Percentiles rank a stretch among this genome's conserved stretches.
These are phyloP conservation scores for Mechanitis mazaeus DNA, from an alignment of 2,888 invertebrate genomes.

Conservation along the genomic window DNA sequence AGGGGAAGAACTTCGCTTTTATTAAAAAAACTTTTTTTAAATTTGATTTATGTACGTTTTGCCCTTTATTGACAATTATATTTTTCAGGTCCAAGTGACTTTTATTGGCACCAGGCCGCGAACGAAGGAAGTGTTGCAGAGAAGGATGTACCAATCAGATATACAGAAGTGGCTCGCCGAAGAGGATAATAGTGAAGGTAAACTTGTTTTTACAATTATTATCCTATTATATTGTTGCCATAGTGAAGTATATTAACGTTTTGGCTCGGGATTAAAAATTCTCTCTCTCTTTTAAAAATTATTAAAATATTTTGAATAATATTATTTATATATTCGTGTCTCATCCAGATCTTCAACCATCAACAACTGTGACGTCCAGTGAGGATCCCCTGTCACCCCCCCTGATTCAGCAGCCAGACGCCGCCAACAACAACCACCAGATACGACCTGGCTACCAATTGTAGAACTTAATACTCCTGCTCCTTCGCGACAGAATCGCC, in stretches of 20 bases:
- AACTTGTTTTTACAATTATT: not conserved
- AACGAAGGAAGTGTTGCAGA: constrained; percentile 85
- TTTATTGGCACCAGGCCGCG: constrained; percentile 85
- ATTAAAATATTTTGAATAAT: not conserved
- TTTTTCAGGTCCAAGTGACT: constrained; percentile 65
- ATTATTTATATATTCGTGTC: not conserved
- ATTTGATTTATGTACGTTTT: not conserved
- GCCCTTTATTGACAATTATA: not conserved
- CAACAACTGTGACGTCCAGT: constrained; percentile 60
- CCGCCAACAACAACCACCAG: constrained; percentile 45
- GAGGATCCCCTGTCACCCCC: constrained; percentile 64
- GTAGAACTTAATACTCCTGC: constrained; percentile 53
- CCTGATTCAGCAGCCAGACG: constrained; percentile 50
- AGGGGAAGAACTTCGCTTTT: not conserved
- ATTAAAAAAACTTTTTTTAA: constrained; percentile 12
- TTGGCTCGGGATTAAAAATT: too few species aligned
- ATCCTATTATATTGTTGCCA: too few species aligned
- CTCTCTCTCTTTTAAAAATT: too few species aligned
- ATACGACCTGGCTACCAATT: constrained; percentile 54
- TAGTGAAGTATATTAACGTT: too few species aligned
- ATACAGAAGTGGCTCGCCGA: constrained; percentile 85
- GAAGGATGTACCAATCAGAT: constrained; percentile 85
- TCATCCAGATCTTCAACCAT: constrained; percentile 52
- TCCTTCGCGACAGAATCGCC: constrained; percentile 37
- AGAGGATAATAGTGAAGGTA: constrained; percentile 77